Conservation (phyloP, 2,797 vertebrate genomes). For the Stomatorhinus walkeri region DNA sequence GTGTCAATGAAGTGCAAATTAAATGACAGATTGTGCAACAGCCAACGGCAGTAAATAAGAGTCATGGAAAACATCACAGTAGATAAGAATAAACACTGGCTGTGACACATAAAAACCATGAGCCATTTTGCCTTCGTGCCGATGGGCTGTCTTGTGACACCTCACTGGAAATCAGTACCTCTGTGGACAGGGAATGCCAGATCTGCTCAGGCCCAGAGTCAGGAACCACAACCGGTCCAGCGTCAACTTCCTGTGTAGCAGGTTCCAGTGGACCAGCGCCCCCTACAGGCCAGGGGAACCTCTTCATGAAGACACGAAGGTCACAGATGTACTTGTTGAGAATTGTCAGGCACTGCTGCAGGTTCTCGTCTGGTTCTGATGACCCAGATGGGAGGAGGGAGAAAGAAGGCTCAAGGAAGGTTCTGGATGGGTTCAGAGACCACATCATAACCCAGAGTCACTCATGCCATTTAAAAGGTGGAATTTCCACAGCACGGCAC, state of each 20-base stretch:
- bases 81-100: neutral
- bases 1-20: neutral
- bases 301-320: slow-evolving; percentile 79
- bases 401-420: neutral
- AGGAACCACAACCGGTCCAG: neutral
- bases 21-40: neutral
- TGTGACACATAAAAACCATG: neutral
- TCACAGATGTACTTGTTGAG: slow-evolving; percentile 73
- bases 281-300: slow-evolving; percentile 55
- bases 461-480: neutral
- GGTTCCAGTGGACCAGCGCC: neutral
- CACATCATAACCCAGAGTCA: neutral
- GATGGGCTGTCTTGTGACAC: neutral
- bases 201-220: slow-evolving; percentile 25
- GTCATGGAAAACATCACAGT: neutral
- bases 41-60: neutral
- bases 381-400: slow-evolving; percentile 15
- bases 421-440: neutral
- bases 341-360: slow-evolving; percentile 66
- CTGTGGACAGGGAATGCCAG: slow-evolving; percentile 49
- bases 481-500: neutral
- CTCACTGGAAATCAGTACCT: slow-evolving; percentile 42
- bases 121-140: neutral
- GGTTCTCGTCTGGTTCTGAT: slow-evolving; percentile 64
- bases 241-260: slow-evolving; percentile 21